Evolutionary conservation across 2,888 invertebrate genomes (phyloP).

Genomic region (Drosophila meridiana): DNA sequence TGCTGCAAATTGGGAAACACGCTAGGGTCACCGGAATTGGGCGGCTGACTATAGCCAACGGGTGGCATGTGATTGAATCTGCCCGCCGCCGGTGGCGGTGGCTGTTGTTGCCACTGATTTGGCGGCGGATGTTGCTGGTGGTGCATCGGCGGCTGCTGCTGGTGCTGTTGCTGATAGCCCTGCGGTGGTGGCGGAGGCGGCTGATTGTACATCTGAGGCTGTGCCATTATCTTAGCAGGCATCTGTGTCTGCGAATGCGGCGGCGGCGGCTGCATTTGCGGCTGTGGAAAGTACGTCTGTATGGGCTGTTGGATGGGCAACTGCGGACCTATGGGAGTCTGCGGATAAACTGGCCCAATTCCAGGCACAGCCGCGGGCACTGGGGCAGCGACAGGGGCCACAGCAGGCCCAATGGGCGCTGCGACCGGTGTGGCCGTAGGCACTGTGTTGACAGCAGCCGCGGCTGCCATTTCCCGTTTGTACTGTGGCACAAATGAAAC

Average conservation of each 20-base stretch:
- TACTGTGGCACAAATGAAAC: conserved; percentile 65
- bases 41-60: conserved; percentile 23
- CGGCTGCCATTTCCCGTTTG: conserved; percentile 84
- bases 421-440: conserved; percentile 12
- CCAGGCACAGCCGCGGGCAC: conserved; percentile 8
- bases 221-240: conserved; percentile 59
- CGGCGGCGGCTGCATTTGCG: conserved; percentile 59
- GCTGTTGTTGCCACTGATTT: conserved; percentile 44
- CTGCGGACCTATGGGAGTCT: conserved; percentile 17
- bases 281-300: conserved; percentile 51
- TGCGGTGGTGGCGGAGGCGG: conserved; percentile 51
- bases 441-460: conserved; percentile 54
- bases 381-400: conserved; percentile 33
- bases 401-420: conserved; percentile 17
- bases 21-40: conserved; percentile 10
- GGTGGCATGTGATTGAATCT: conserved; percentile 39
- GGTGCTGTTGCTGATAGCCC: conserved; percentile 73
- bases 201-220: conserved; percentile 33
- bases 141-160: conserved; percentile 66
- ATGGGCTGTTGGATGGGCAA: conserved; percentile 34
- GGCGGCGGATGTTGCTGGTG: conserved; percentile 33
- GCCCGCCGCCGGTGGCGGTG: conserved; percentile 20
- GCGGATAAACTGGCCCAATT: conserved; percentile 37
- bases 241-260: conserved; percentile 65
- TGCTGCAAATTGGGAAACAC: conserved; percentile 56